phyloP scores from a whole-genome alignment of 2,888 invertebrate genomes.

The Clusia tigrina region DNA sequence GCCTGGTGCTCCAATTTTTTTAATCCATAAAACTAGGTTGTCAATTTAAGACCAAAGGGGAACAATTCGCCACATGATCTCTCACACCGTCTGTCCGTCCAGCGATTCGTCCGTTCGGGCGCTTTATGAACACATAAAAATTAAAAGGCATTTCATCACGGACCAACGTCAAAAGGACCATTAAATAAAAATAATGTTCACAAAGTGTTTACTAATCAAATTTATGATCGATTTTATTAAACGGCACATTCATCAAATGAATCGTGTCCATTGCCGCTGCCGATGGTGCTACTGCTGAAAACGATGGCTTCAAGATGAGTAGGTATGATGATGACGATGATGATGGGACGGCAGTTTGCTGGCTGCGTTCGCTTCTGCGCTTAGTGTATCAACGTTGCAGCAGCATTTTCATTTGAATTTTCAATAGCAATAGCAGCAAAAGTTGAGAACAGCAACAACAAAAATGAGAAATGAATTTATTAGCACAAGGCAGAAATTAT shows the following conservation, averaged over 20 bases:
- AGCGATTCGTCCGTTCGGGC: no score
- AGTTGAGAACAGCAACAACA: no score
- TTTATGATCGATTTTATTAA: neutral
- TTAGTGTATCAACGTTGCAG: no score
- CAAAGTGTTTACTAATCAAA: neutral
- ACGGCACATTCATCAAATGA: neutral
- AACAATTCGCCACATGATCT: no score
- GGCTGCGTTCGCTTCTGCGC: no score
- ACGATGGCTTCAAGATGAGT: no score
- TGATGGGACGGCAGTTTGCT: neutral
- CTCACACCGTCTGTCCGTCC: no score
- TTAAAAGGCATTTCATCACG: neutral
- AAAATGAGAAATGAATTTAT: neutral
- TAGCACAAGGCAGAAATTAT: slow-evolving; percentile 2
- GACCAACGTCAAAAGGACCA: neutral
- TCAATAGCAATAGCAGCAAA: neutral
- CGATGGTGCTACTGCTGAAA: neutral
- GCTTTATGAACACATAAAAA: neutral
- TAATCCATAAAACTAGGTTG: no score
- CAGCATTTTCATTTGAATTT: neutral
- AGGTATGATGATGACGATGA: neutral
- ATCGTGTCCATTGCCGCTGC: neutral
- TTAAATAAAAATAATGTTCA: neutral
- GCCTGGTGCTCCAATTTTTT: no score
- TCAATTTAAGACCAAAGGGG: no score